Base-by-base conservation (phyloP, 2,888 invertebrate genomes). In the Ichneumon xanthorius region DNA sequence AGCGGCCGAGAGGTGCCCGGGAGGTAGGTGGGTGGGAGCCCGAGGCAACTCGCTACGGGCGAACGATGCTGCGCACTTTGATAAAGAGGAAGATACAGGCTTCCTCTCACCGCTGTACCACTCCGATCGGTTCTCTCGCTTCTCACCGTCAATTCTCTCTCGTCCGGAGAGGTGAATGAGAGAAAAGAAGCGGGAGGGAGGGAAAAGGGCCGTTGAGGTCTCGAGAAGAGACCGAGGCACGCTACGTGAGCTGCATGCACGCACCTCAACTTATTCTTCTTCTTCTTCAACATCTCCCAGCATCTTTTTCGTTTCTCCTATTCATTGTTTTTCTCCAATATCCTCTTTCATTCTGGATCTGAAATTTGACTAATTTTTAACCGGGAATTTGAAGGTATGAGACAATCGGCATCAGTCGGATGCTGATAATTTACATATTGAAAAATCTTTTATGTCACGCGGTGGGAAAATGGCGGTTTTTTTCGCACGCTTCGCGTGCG, bases 171-270 rank as follows among this genome's bases (percentile, higher is more conserved):
- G 77, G 71, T 82, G 82, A 77, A 77, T 77, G 82, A 86, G 85
- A 55, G 78, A 71, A 26, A 48, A 58, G 22, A 61, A 63, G 26
- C 16, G 37, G 40, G 76, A 63, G 70, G 48, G 16, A 53, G 53
- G 40, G 45, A 84, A 79, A 40, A 65, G 63, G 58, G 82, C 77
- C 65, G 82, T 82, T 58, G 72, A 82, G 78, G 78, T 77, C 72
- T 45, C 37, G 82, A 78, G 77, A 71, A 50, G 65, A 53, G 53
- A 33, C 61, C 63, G 72, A 86, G 77, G 90, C 92, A 93, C 92
- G 92, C 92, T 93, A 93, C 93, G 93, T 92, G 92, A 92, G 92
- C 91, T 87, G 93, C 92, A 93, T 93, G 90, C 92, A 92, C 92
- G 92, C 92, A 92, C 92, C 90, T 92, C 89, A 87, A 73, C 73